A percentile compares a stretch with the other conserved stretches of the same genome.
phyloP scores from a whole-genome alignment of 1,140 invertebrate genomes.

The Drosophila busckii region DNA sequence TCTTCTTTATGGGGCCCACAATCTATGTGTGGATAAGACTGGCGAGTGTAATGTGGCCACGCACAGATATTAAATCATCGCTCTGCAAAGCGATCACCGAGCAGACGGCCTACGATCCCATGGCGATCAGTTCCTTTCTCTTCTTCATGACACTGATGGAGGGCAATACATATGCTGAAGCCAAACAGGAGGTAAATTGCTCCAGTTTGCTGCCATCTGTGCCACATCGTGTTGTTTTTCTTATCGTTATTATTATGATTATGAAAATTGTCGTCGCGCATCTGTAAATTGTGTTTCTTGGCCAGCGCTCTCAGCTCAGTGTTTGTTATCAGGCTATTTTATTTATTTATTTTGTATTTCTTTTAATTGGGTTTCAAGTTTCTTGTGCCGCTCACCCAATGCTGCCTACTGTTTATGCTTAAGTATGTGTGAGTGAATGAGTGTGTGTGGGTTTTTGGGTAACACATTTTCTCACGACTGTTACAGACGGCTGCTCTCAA shows the following conservation, averaged over 20 bases:
- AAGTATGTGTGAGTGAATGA: not conserved
- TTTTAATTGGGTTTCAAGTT: slow-evolving; percentile 37
- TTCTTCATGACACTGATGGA: slow-evolving; percentile 84
- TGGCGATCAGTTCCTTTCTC: slow-evolving; percentile 84
- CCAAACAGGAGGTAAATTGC: slow-evolving; percentile 81
- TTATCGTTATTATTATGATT: slow-evolving; percentile 11
- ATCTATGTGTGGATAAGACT: slow-evolving; percentile 83
- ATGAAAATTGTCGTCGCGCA: slow-evolving; percentile 14
- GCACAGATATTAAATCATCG: slow-evolving; percentile 81
- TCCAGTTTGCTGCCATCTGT: too few species aligned
- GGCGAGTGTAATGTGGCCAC: slow-evolving; percentile 81
- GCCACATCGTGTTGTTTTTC: not conserved
- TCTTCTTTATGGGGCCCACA: slow-evolving; percentile 83
- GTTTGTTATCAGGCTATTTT: slow-evolving; percentile 27
- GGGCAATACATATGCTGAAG: slow-evolving; percentile 81
- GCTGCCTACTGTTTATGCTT: too few species aligned
- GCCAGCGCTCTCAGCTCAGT: slow-evolving; percentile 15
- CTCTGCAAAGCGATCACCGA: slow-evolving; percentile 84
- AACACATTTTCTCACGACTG: slow-evolving; percentile 69
- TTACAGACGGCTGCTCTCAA: slow-evolving; percentile 24
- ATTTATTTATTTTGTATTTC: slow-evolving; percentile 22
- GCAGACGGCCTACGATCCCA: slow-evolving; percentile 83
- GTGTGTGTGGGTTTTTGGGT: slow-evolving; percentile 41
- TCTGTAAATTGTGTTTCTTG: slow-evolving; percentile 41
- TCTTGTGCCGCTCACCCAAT: not conserved